Percentiles rank a stretch among this genome's conserved stretches.
Conservation (phyloP, 37 sponge, comb jelly and placozoan genomes). For the Tethya wilhelma region DNA sequence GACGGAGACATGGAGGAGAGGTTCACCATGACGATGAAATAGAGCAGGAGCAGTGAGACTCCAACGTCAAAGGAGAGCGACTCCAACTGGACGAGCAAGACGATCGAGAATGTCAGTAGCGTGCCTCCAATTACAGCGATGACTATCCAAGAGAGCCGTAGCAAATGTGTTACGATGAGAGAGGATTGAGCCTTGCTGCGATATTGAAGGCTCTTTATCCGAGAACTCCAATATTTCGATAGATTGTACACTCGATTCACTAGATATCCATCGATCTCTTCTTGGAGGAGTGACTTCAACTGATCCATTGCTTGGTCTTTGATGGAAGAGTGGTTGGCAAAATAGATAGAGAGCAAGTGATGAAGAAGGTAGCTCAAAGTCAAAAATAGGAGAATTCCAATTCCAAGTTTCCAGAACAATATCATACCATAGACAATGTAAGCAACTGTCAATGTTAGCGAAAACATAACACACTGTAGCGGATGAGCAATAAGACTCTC, state of each 20-base stretch:
- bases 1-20: slow-evolving; percentile 18
- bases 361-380: slow-evolving; percentile 4
- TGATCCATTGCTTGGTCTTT: slow-evolving; percentile 36
- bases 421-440: slow-evolving; percentile 10
- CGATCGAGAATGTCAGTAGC: slow-evolving; percentile 18
- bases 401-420: slow-evolving; percentile 44
- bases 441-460: slow-evolving; percentile 11
- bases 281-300: slow-evolving; percentile 30
- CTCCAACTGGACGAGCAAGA: slow-evolving; percentile 16
- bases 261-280: slow-evolving; percentile 41
- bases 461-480: slow-evolving; percentile 12
- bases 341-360: neutral
- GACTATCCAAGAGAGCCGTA: slow-evolving; percentile 14
- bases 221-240: slow-evolving; percentile 16
- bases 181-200: slow-evolving; percentile 16
- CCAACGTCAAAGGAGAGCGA: slow-evolving; percentile 20
- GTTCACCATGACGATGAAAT: neutral
- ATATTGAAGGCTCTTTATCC: slow-evolving; percentile 5
- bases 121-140: slow-evolving; percentile 9
- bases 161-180: slow-evolving; percentile 16
- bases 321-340: slow-evolving; percentile 17
- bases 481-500: slow-evolving; percentile 43
- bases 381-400: slow-evolving; percentile 19
- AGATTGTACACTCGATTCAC: slow-evolving; percentile 49
- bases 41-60: slow-evolving; percentile 26